Evolutionary conservation across 2,797 vertebrate species (phyloP), one percentile per base, ranked within the genome.

Genomic region (Vipera latastei): DNA sequence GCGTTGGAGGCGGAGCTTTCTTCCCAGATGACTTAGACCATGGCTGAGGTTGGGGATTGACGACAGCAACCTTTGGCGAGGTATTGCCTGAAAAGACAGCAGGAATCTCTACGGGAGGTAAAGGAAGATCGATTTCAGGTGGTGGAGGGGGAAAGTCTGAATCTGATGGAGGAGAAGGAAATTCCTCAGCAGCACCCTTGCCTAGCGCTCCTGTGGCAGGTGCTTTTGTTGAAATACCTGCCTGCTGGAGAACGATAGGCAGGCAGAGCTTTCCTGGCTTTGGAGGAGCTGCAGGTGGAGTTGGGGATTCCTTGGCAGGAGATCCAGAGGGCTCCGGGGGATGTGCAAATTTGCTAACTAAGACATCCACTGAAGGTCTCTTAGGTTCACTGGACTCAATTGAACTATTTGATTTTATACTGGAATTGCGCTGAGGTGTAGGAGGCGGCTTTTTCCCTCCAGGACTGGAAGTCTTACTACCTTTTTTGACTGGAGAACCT

Each of bases 261-360:
- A 99, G 97, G 95, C 98, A 98, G 28, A 99, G 98, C 94, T 99
- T 99, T 26, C 99, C 99, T 13, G 99, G 99, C 96, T 99, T 99
- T 1, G 98, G 99, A 26, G 98, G 98, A 51, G 99, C 98, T 65
- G 94, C 97, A 95, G 96, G 98, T 96, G 96, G 98, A 0, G 93
- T 60, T 0, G 95, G 96, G 16, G 98, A 98, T 88, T 99, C 99
- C 96, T 98, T 99, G 85, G 97, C 97, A 90, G 98, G 98, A 91
- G 98, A 98, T n/a, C 97, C 98, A 4, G 98, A 95, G 13, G 98
- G 96, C 92, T 97, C 98, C 63, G 94, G 97, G 91, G 96, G 96
- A 60, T 98, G 97, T 92, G 98, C 98, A 95, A 99, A 99, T 96
- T 98, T 99, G 97, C 98, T 98, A 92, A 99, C 98, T 93, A 99